These are phyloP conservation scores for Daphoenositta chrysoptera DNA, from an alignment of 2,113 vertebrate genomes.

Conservation along the genomic window DNA sequence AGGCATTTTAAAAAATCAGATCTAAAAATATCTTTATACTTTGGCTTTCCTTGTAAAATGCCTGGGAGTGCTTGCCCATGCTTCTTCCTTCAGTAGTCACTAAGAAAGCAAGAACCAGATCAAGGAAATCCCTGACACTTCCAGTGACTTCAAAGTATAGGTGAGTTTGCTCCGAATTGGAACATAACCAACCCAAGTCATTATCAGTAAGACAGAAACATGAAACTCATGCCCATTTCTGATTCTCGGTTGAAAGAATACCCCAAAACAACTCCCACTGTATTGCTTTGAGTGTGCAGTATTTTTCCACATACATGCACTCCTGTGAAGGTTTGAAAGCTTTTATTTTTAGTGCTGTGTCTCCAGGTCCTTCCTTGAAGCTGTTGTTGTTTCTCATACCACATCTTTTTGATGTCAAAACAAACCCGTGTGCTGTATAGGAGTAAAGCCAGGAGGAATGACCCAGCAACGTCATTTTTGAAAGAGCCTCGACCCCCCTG, in stretches of 20 bases:
- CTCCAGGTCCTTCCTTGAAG: not conserved
- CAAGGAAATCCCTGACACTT: not conserved
- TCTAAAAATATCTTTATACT: not conserved
- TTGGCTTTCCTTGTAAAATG: not conserved
- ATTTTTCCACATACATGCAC: not conserved
- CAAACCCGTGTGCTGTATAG: not conserved
- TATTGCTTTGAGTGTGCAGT: fast-evolving
- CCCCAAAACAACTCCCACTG: not conserved
- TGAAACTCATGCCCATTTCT: not conserved
- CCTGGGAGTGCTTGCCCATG: not conserved
- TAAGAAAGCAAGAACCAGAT: not conserved
- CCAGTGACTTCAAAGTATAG: not conserved
- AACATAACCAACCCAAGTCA: not conserved
- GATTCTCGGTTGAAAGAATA: not conserved
- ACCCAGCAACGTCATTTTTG: not conserved
- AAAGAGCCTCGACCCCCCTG: not conserved
- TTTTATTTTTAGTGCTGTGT: not conserved
- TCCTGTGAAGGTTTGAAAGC: not conserved
- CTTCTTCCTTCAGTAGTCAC: not conserved
- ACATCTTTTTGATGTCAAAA: not conserved
- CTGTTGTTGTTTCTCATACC: not conserved
- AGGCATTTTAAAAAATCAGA: not conserved
- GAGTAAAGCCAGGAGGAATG: not conserved
- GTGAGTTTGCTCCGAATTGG: not conserved
- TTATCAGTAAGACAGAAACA: not conserved